These are phyloP conservation scores for Trichonephila clavata DNA, from an alignment of 1,140 invertebrate species.

Conservation along the genomic window DNA sequence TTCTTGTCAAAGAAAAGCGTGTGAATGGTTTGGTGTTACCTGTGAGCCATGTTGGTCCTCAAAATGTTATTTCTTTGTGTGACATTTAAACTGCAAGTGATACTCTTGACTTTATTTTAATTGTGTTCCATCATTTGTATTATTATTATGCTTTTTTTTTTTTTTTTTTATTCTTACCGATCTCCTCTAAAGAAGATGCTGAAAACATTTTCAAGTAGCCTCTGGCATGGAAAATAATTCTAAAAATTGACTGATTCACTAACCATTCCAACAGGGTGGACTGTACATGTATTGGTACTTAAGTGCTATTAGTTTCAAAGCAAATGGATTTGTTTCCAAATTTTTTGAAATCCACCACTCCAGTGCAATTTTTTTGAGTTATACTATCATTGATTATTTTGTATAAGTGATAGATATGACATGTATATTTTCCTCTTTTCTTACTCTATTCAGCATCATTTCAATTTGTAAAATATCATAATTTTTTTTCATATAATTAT, in stretches of 20 bases:
- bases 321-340: no score
- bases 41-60: constrained; percentile 5
- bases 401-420: neutral
- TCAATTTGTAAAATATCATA: neutral
- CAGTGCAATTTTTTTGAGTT: neutral
- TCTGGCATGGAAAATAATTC: neutral
- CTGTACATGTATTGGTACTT: no score
- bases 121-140: constrained; percentile 19
- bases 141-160: neutral
- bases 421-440: neutral
- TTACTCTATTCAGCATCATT: neutral
- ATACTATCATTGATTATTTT: neutral
- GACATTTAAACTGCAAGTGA: constrained; percentile 64
- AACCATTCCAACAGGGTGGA: neutral
- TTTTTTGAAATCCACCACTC: neutral
- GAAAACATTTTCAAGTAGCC: neutral
- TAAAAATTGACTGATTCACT: neutral
- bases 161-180: neutral
- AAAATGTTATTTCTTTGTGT: constrained; percentile 59
- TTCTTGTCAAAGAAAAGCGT: neutral
- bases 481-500: neutral
- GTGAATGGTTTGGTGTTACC: constrained; percentile 33
- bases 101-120: neutral
- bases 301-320: no score
- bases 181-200: neutral